Evolutionary conservation across 1,140 invertebrate species (phyloP).

Genomic region (Hesperophylax magnus): DNA sequence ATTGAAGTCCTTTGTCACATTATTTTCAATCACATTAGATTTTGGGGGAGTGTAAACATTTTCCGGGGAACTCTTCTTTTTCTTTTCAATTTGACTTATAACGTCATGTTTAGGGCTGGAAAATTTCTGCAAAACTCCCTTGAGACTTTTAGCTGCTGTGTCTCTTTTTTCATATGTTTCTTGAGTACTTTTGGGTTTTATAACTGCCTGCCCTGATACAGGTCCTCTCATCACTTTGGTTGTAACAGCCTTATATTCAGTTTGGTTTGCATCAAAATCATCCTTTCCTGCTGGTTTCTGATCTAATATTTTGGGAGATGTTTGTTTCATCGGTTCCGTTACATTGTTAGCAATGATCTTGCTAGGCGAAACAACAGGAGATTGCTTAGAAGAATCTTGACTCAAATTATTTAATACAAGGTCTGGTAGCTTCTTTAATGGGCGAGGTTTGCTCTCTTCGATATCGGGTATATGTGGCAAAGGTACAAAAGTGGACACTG

Average conservation of each 20-base stretch:
- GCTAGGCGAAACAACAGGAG: conserved; percentile 26
- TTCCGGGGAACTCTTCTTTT: conserved; percentile 55
- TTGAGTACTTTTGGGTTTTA: conserved; percentile 68
- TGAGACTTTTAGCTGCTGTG: conserved; percentile 69
- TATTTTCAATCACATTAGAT: conserved; percentile 18
- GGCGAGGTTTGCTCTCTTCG: conserved; percentile 65
- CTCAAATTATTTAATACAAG: conserved; percentile 64
- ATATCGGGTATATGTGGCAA: conserved; percentile 69
- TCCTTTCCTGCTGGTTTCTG: conserved; percentile 17
- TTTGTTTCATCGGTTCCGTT: conserved; percentile 14
- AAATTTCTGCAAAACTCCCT: conserved; percentile 68
- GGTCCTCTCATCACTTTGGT: conserved; percentile 78
- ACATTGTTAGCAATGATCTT: conserved; percentile 5
- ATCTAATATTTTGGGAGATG: not conserved
- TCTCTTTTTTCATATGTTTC: conserved; percentile 66
- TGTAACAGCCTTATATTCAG: conserved; percentile 72
- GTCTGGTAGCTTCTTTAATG: conserved; percentile 68
- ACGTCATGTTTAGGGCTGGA: conserved; percentile 63
- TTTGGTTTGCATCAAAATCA: conserved; percentile 59
- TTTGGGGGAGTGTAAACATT: conserved; percentile 3
- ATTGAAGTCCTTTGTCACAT: not conserved
- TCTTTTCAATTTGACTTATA: conserved; percentile 62
- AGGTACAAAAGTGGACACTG: conserved; percentile 64
- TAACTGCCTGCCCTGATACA: conserved; percentile 74
- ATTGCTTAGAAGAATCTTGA: conserved; percentile 19